Evolutionary conservation across 1,140 invertebrate genomes (phyloP).

Genomic region (Drosophila sproati): DNA sequence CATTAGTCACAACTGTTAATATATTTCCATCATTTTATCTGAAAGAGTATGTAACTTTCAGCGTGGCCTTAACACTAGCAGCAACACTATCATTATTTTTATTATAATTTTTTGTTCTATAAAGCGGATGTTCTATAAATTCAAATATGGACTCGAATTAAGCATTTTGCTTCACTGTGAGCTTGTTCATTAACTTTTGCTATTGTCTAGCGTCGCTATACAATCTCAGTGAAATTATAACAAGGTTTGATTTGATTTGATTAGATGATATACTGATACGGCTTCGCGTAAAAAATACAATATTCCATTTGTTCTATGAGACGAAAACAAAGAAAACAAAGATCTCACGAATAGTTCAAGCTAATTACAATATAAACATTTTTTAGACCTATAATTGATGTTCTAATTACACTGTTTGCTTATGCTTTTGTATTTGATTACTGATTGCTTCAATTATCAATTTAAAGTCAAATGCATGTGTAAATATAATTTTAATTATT

Average conservation of each 20-base stretch:
- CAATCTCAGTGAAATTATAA: conserved; percentile 24
- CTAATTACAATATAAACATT: background rate
- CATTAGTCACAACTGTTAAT: too few relatives aligned
- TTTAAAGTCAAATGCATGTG: background rate
- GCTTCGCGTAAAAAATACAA: background rate
- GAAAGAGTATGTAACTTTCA: background rate
- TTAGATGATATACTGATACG: conserved; percentile 38
- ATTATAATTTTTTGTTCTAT: background rate
- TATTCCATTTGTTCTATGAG: background rate
- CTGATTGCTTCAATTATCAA: conserved; percentile 24
- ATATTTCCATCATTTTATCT: background rate
- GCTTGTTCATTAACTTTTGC: conserved; percentile 1
- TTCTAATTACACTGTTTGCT: conserved; percentile 15
- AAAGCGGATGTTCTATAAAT: conserved; percentile 22
- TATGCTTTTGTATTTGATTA: conserved; percentile 24
- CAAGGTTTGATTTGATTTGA: conserved; percentile 17
- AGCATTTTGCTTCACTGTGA: background rate
- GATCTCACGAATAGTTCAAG: conserved; percentile 14
- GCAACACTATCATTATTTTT: conserved; percentile 1
- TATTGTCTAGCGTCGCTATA: conserved; percentile 6
- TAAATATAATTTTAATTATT: background rate
- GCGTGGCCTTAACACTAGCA: background rate
- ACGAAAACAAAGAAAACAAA: conserved; percentile 14
- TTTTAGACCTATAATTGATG: conserved; percentile 34
- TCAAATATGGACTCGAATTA: background rate